phyloP scores from a whole-genome alignment of 2,797 vertebrate genomes.

The Acanthiza pusilla region DNA sequence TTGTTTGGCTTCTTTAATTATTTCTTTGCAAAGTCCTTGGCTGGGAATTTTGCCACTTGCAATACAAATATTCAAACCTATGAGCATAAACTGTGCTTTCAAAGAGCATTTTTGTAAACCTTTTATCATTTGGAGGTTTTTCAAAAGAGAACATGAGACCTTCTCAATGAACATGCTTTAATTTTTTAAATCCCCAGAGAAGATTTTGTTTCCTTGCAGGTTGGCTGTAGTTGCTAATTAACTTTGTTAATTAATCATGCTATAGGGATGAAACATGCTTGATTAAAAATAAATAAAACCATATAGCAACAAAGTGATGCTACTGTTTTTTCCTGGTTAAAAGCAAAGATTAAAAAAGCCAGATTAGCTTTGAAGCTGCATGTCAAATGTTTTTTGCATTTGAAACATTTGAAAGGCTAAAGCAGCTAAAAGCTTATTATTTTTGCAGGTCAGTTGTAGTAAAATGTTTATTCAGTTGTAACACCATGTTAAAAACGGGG shows the following conservation, averaged over 20 bases:
- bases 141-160: background rate
- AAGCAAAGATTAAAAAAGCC: background rate
- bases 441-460: background rate
- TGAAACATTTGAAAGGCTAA: conserved; percentile 15
- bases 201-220: conserved; percentile 33
- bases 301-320: background rate
- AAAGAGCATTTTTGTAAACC: conserved; percentile 28
- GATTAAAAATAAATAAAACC: conserved; percentile 54
- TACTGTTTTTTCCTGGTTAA: conserved; percentile 23
- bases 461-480: conserved; percentile 10
- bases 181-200: conserved; percentile 30
- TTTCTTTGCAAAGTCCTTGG: conserved; percentile 1
- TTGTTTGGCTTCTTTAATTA: conserved; percentile 43
- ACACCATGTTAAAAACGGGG: background rate
- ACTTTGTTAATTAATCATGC: conserved; percentile 47
- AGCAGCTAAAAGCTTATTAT: conserved; percentile 14
- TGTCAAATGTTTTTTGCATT: conserved; percentile 51
- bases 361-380: conserved; percentile 37
- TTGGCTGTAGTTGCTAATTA: conserved; percentile 46
- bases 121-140: conserved; percentile 36
- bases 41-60: conserved; percentile 32
- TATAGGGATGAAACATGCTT: conserved; percentile 33
- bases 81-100: conserved; percentile 35
- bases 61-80: conserved; percentile 43
- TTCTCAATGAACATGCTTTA: conserved; percentile 9